Evolutionary conservation across 1,140 invertebrate species (phyloP), one percentile per base, ranked within the genome.

Genomic region (Pachyrhynchus sulphureomaculatus): DNA sequence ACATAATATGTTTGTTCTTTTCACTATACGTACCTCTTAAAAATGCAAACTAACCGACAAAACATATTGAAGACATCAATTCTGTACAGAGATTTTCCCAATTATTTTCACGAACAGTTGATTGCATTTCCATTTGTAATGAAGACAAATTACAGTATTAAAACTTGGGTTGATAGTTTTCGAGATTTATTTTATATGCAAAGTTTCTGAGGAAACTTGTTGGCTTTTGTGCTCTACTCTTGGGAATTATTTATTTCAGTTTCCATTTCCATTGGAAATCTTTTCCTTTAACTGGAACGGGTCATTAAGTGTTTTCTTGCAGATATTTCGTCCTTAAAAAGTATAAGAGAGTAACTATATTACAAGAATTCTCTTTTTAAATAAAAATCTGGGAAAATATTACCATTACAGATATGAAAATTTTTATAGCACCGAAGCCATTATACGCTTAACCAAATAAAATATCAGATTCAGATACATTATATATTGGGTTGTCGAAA

Each of bases 141-240:
- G 67, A 69, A 69, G 65, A 69, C 67, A 69, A 69, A 69, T 67
- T 65, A 61, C 41, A 55, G 58, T 61, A 67, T 69, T 67, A 67
- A 67, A 67, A 65, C 57, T 66, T 64, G 45, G 57, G 32, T 39
- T 42, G 36, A 61, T 68, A 68, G 65, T 69, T 67, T 57, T 59
- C 23, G 41, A 65, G 62, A 69, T 67, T 69, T 69, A 65, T 69
- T 67, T 58, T 55, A 65, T 65, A 65, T 61, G 49, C 36, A 52
- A 60, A 65, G 63, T 61, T 60, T 51, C 44, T 17, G 39, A 45
- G 44, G n/a, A 24, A 56, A 65, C 49, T 65, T 64, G 62, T 62
- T 62, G 59, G 52, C 59, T 62, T 53, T 57, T 57, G 42, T 47
- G 26, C 29, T 39, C 42, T 18, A 23, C 42, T 47, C 29, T 41